phyloP scores from a whole-genome alignment of 2,797 vertebrate genomes.

The Tokudaia tokunoshimensis region DNA sequence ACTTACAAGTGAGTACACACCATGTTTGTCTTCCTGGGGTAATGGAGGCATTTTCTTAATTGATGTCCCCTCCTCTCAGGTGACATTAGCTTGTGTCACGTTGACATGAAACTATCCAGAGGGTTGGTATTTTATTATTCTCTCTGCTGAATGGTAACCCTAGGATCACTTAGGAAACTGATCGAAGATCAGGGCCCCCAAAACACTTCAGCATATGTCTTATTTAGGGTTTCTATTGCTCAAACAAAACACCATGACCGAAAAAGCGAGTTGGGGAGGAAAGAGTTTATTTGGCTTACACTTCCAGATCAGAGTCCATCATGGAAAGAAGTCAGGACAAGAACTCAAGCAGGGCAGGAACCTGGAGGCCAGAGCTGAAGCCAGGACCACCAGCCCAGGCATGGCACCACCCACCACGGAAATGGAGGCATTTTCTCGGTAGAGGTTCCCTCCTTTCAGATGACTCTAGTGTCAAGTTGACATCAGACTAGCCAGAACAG shows the following conservation, averaged over 20 bases:
- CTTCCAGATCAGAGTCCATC: background rate
- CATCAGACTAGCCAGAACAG: background rate
- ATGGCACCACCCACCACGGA: background rate
- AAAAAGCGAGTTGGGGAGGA: background rate
- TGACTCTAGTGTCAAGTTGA: background rate
- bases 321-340: background rate
- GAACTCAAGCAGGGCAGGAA: background rate
- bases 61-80: background rate
- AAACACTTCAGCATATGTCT: background rate
- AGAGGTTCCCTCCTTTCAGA: background rate
- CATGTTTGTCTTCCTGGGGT: background rate
- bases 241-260: background rate
- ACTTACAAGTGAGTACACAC: background rate
- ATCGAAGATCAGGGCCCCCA: background rate
- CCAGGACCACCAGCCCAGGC: background rate
- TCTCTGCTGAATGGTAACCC: background rate
- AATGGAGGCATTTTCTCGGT: background rate
- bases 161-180: background rate
- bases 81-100: background rate
- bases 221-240: background rate
- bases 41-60: background rate
- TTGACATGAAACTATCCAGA: background rate
- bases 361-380: background rate
- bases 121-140: background rate
- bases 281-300: background rate